These are phyloP conservation scores for Tanypteryx hageni DNA, from an alignment of 2,888 invertebrate species.

Conservation along the genomic window DNA sequence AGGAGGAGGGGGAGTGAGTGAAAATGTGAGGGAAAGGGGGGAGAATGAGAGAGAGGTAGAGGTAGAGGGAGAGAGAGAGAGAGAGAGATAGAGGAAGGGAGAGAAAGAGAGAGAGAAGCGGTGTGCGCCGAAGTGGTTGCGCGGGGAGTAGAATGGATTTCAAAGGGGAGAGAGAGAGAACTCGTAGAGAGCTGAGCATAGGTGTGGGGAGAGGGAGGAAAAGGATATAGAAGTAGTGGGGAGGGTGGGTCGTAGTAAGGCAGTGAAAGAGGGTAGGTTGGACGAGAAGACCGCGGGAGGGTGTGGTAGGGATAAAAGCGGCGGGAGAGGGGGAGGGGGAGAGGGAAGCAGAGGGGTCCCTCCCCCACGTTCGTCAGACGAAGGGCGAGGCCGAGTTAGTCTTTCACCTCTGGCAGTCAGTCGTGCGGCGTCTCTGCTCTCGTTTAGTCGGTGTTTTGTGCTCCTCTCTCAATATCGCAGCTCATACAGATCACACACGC, in stretches of 20 bases:
- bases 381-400: conserved; percentile 26
- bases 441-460: conserved; percentile 17
- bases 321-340: background rate
- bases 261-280: background rate
- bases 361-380: background rate
- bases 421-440: background rate
- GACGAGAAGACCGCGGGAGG: background rate
- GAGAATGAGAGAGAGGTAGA: background rate
- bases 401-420: background rate
- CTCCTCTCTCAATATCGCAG: background rate
- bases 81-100: background rate
- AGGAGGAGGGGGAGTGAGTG: background rate
- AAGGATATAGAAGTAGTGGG: background rate
- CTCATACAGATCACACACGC: background rate
- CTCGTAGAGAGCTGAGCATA: too few relatives aligned
- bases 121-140: too few relatives aligned
- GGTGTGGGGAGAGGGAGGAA: too few relatives aligned
- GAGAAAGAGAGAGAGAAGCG: too few relatives aligned
- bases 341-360: background rate
- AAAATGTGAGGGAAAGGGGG: background rate
- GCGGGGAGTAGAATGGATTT: too few relatives aligned
- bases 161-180: too few relatives aligned
- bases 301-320: background rate
- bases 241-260: background rate
- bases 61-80: background rate